Base-by-base conservation (phyloP, 2,113 vertebrate genomes). In the Kobus ellipsiprymnus region DNA sequence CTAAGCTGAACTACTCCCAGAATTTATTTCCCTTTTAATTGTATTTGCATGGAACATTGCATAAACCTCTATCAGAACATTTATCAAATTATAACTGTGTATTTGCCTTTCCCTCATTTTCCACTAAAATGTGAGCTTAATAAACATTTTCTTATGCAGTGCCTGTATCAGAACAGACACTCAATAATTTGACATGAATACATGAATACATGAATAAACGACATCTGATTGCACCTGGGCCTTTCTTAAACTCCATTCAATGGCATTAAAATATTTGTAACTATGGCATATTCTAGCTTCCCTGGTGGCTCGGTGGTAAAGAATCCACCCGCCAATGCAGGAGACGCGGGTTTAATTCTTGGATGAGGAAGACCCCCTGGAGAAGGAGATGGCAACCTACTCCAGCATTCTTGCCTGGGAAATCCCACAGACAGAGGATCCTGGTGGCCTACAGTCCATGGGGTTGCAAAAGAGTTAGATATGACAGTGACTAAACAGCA, bases 1-100 rank as follows among this genome's bases (percentile, higher is more conserved):
- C 12, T 74, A 25, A 92, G 54, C 67, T 71, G 50, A 21, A 57
- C 8, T 44, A 86, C 36, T 90, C 52, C 52, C 74, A 90, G 59
- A 94, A 92, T 90, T 92, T 52, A 85, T 52, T 74, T 90, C 33
- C 19, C 19, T 19, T 90, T 89, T 90, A 92, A 92, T 23, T 92
- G 60, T 52, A 88, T 71, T 94, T 97, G 67, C 67, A 94, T 48
- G 82, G 40, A 85, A 67, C 23, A 92, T 9, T 46, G 52, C 44
- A 78, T 59, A 92, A 83, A 85, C 13, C 21, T 88, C 15, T 71
- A 52, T 36, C 54, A 48, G 23, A 36, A 10, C 36, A 85, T 67
- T 96, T 80, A 84, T 60, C 84, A 94, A 71, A 89, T 84, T 81
- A 88, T 80, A 92, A 57, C 78, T 85, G 50, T 30, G 23, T 12